Percentiles rank a stretch among this genome's conserved stretches.
phyloP scores from a whole-genome alignment of 2,888 invertebrate genomes.

The Hirtodrosophila alboralis region DNA sequence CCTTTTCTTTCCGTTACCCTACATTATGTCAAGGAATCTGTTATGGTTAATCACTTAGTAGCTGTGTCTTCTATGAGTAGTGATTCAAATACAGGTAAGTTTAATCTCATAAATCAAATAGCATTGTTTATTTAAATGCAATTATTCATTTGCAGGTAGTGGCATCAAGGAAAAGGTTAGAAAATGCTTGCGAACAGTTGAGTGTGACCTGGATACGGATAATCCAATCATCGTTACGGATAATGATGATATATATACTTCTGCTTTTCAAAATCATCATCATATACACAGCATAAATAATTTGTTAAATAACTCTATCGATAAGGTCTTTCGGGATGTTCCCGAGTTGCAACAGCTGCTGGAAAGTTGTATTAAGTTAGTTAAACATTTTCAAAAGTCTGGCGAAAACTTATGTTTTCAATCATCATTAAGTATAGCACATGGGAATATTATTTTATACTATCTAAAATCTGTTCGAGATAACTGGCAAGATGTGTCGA shows the following conservation, averaged over 20 bases:
- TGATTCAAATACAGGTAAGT: slow-evolving; percentile 1
- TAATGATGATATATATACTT: background rate
- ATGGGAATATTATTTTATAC: slow-evolving; percentile 1
- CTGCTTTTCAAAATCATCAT: slow-evolving; percentile 5
- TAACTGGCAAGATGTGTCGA: background rate
- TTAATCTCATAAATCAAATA: too few species aligned
- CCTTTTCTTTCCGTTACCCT: slow-evolving; percentile 1
- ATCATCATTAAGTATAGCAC: background rate
- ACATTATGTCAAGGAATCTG: slow-evolving; percentile 6
- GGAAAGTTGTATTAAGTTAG: background rate
- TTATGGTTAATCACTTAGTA: slow-evolving; percentile 1
- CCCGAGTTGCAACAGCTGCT: background rate
- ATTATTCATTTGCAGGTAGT: background rate
- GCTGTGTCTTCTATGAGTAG: background rate
- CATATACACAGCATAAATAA: slow-evolving; percentile 9
- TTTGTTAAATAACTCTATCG: slow-evolving; percentile 5
- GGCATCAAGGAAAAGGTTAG: slow-evolving; percentile 1
- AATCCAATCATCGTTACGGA: slow-evolving; percentile 10
- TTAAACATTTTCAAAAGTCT: background rate
- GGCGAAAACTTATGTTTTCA: background rate
- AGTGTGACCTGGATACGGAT: slow-evolving; percentile 14
- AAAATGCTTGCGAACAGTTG: slow-evolving; percentile 7
- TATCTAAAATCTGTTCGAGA: slow-evolving; percentile 1
- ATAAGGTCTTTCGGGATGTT: slow-evolving; percentile 1
- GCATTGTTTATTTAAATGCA: background rate